Base-by-base conservation (phyloP, 2,113 vertebrate species). In the Menura novaehollandiae region DNA sequence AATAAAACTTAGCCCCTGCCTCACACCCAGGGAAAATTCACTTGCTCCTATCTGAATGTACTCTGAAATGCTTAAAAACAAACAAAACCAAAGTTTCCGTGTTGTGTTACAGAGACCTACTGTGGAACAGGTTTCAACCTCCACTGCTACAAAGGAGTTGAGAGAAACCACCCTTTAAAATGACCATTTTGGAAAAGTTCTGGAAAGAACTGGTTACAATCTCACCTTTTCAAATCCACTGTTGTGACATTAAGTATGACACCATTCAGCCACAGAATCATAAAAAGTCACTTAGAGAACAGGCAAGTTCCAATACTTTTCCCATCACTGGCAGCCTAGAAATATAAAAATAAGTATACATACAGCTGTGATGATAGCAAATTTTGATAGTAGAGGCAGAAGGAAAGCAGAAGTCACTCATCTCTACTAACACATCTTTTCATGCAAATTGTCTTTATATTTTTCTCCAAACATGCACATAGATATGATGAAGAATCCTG, bases 261-360 rank as follows among this genome's bases (percentile, higher is more conserved):
- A 8, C 98, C 98, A 95, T 99, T 99, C 17, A 99, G 98, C 98
- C 98, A 99, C 41, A 99, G 98, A 94, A 99, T 99, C 99, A 99
- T 99, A 59, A 99, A 99, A 39, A 99, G 98, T 37, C 99, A 98
- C 93, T 99, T 99, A 85, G 99, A 99, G 86, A 99, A 99, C 0
- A 99, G 99, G 90, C 98, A 99, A 88, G 99, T 99, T 11, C 99
- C 99, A 41, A 99, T 98, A 91, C 97, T 98, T 96, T 99, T 99
- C 0, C 98, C 98, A 59, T 99, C 98, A 53, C 97, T 99, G 63
- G 98, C 99, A 76, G n/a, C 8, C 32, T 76, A 41, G 5, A 35
- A 35, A 41, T 41, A 30, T 44, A 59, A 68, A 69, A 88, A 58
- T n/a, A 33, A 21, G 30, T 41, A 32, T 23, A 49, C 35, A 76